Evolutionary conservation across 2,888 invertebrate species (phyloP), one percentile per base, ranked within the genome.

Genomic region (Argyra leucocephala): DNA sequence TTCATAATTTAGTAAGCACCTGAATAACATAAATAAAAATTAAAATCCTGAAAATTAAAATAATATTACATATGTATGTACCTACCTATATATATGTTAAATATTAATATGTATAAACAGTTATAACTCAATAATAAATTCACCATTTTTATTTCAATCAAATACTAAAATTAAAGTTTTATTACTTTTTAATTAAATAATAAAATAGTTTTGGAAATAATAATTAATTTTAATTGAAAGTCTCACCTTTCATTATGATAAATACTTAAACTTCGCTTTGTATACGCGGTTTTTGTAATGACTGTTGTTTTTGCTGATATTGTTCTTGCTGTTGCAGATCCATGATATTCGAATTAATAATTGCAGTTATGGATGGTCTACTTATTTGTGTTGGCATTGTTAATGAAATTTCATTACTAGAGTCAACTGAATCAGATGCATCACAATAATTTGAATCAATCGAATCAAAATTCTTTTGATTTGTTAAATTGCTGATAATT

Each of bases 361-460:
- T 48, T 2, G 48, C 48, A 57, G 64, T 62, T 61, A 65, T 31
- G 9, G 66, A 66, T 57, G 67, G 66, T 64, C 66, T 37, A 59
- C 15, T 48, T 48, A 48, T 67, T 66, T 22, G 57, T 61, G n/a
- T 59, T 48, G 7, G 61, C 10, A 10, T 48, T 48, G 48, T 9
- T 48, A 48, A 18, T 1, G 68, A 67, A 58, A 66, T 58, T 63
- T 70, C 70, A 22, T 68, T 66, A 64, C 65, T 68, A 18, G 69
- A 68, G 36, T 67, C 69, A 9, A 69, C 57, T 15, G 70, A 70
- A 59, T 70, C 70, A 7, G 68, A 66, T 64, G 66, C 66, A 22
- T 67, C 69, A 24, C 65, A 67, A 21, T 63, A 36, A 57, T 67
- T 70, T 21, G 63, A 67, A 21, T 66, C 64, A 21, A 67, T 57